Base-by-base conservation (phyloP, 2,113 vertebrate species). In the Nettapus auritus region DNA sequence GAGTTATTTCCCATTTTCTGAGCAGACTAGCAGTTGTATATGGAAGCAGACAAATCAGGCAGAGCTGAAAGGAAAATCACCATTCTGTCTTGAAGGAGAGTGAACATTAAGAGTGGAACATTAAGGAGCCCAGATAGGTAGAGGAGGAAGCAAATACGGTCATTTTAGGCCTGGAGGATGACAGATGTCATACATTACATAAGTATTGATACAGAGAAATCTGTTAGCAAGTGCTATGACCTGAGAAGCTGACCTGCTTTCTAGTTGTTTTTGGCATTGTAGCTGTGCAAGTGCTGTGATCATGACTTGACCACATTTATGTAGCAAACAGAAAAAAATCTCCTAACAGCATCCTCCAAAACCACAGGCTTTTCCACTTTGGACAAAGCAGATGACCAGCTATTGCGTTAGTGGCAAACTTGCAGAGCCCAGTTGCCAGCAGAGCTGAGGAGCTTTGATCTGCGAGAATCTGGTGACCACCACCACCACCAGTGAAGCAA, bases 341-440 rank as follows among this genome's bases (percentile, higher is more conserved):
- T 55, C 42, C 71, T 78, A 91, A 88, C n/a, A 48, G 52, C 15
- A 55, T 56, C 69, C 42, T 89, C 63, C 71, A 86, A 94, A 94
- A 17, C 11, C 91, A 84, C 82, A 88, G 34, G 23, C 57, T 76
- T 75, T 95, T 92, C 68, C 46, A 91, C 71, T 87, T 79, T 10
- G 52, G 60, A 84, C 26, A 64, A 86, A 83, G 31, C 22, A 48
- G 88, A 42, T 29, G 36, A 92, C 93, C 91, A 84, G 79, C 78
- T 73, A 36, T 64, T 88, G 68, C 75, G 63, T 96, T 95, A 93
- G 23, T 3, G 79, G 52, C 68, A 87, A 82, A 73, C 66, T 93
- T 38, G 68, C 20, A 78, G 5, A 78, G 44, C 56, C 77, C 86
- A 71, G 38, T 77, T 88, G 76, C 90, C 94, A 96, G 13, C 29